Evolutionary conservation across 2,113 vertebrate species (phyloP), one percentile per base, ranked within the genome.

Genomic region (Alosa alosa): DNA sequence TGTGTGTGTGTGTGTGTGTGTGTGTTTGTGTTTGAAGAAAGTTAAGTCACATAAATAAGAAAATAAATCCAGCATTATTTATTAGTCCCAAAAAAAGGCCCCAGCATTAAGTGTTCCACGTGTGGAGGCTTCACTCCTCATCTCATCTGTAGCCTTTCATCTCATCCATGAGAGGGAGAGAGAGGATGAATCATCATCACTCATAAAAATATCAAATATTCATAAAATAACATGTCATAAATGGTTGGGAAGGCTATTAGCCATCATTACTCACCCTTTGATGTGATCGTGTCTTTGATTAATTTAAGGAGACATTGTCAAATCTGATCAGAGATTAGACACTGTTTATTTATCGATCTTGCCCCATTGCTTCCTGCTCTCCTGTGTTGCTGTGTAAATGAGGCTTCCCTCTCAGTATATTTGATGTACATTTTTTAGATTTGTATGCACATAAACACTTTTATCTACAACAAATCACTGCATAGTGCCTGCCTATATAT

Each of bases 41-140:
- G 78, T 45, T 82, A 72, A 83, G 31, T 72, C 9, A 36, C 64
- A 72, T 72, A 31, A 72, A 72, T 72, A 72, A 31, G n/a, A 72
- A 72, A 36, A 72, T 72, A 36, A 72, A 72, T 72, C 31, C 64
- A 25, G 13, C 9, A 72, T 72, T 72, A 72, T 72, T 72, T 72
- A 72, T 72, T 36, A 10, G 52, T 4, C n/a, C 1, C 0, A 36
- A 25, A 72, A 25, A 25, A 25, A 72, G 31, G 31, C 31, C 31
- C 11, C 64, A 72, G n/a, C 64, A 25, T 72, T 72, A 31, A 72
- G 36, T 72, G 64, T 72, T 72, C 8, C 10, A 7, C 13, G 10
- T 72, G 64, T 15, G 25, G 9, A 15, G 2, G 64, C 25, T 31
- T 72, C 64, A 0, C 3, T 72, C 9, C 9, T 3, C 3, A 31